A percentile compares a stretch with the other conserved stretches of the same genome.
phyloP scores from a whole-genome alignment of 2,888 invertebrate species.

The Neoascia interrupta region DNA sequence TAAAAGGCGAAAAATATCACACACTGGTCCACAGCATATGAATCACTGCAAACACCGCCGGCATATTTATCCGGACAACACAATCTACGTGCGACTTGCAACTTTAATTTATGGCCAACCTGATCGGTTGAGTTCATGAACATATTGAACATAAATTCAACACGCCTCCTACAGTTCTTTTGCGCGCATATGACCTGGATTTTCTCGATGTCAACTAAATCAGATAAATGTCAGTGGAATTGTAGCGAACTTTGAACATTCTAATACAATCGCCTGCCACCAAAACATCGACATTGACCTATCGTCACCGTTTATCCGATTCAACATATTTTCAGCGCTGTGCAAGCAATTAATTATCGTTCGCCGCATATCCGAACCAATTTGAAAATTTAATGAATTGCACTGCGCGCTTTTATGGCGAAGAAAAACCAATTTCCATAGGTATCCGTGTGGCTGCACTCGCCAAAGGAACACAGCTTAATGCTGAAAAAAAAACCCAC shows the following conservation, averaged over 20 bases:
- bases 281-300: slow-evolving; percentile 67
- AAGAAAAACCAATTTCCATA: slow-evolving; percentile 55
- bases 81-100: slow-evolving; percentile 20
- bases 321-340: slow-evolving; percentile 9
- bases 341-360: slow-evolving; percentile 51
- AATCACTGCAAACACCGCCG: not conserved
- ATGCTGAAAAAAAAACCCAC: slow-evolving; percentile 16
- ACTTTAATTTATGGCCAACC: slow-evolving; percentile 45
- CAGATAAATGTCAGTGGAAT: slow-evolving; percentile 49
- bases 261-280: slow-evolving; percentile 37
- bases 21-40: no score
- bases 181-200: slow-evolving; percentile 32
- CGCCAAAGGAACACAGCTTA: not conserved
- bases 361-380: slow-evolving; percentile 20
- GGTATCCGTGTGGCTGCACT: slow-evolving; percentile 7
- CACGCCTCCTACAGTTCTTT: slow-evolving; percentile 27
- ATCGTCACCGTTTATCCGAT: slow-evolving; percentile 54
- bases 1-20: not conserved
- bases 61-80: slow-evolving; percentile 25
- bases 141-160: slow-evolving; percentile 26
- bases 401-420: slow-evolving; percentile 42
- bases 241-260: slow-evolving; percentile 21
- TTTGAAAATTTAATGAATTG: slow-evolving; percentile 42
- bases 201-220: slow-evolving; percentile 42
- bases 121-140: slow-evolving; percentile 50